Conservation (phyloP, 2,888 invertebrate species). For the Fragum whitleyi region DNA sequence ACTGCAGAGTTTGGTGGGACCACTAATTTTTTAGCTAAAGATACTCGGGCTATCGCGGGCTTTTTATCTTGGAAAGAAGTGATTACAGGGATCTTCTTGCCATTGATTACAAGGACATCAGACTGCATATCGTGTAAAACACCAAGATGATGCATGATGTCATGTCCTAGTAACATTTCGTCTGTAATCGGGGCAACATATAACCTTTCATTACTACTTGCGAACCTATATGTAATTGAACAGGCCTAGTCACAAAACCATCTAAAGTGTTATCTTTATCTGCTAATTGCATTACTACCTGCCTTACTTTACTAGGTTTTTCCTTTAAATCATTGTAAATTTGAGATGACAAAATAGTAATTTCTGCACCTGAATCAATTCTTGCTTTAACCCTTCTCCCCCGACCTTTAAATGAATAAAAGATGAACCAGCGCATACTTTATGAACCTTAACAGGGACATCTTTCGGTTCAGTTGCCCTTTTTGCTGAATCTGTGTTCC, state of each 20-base stretch:
- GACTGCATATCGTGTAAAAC: slow-evolving; percentile 20
- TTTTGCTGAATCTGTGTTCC: background rate
- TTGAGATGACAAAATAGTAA: slow-evolving; percentile 19
- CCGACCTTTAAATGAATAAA: slow-evolving; percentile 16
- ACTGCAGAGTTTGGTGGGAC: slow-evolving; percentile 42
- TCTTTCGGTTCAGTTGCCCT: background rate
- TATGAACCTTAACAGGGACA: background rate
- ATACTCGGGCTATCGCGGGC: background rate
- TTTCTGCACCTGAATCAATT: too few relatives aligned
- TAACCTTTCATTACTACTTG: background rate
- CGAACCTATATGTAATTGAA: slow-evolving; percentile 8
- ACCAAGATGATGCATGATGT: slow-evolving; percentile 14
- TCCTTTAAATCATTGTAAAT: slow-evolving; percentile 32
- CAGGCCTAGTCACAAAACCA: too few relatives aligned
- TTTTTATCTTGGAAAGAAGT: background rate
- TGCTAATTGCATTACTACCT: too few relatives aligned
- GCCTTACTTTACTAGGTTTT: background rate
- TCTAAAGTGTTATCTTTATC: too few relatives aligned
- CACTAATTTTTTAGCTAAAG: too few relatives aligned
- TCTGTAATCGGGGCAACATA: slow-evolving; percentile 19
- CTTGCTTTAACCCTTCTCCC: slow-evolving; percentile 11
- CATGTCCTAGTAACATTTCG: slow-evolving; percentile 21
- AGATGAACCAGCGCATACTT: slow-evolving; percentile 27
- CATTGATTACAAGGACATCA: slow-evolving; percentile 19
- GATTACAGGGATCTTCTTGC: too few relatives aligned